Evolutionary conservation across 2,113 vertebrate genomes (phyloP).

Genomic region (Catharus fuscescens): DNA sequence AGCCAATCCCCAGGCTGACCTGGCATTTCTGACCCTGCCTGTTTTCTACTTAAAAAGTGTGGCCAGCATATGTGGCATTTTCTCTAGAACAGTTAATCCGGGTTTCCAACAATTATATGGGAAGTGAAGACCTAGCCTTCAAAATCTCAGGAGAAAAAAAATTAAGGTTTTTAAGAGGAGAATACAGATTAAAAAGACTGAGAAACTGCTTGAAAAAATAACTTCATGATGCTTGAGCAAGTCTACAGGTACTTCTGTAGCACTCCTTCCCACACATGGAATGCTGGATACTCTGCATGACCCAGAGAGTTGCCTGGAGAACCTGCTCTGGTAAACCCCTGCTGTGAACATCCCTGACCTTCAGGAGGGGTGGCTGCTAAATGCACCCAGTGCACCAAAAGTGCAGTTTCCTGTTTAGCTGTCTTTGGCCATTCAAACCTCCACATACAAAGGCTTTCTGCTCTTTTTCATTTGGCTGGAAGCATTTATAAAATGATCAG

Average conservation of each 20-base stretch:
- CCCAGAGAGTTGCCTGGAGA: not conserved
- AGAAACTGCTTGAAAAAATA: not conserved
- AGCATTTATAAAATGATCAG: not conserved
- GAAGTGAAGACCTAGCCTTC: not conserved
- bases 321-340: not conserved
- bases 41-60: not conserved
- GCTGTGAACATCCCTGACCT: not conserved
- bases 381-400: not conserved
- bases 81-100: not conserved
- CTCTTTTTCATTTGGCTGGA: not conserved
- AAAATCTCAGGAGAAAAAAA: not conserved
- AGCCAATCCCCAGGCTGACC: not conserved
- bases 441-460: not conserved
- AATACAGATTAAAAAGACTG: not conserved
- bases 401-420: not conserved
- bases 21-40: not conserved
- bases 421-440: not conserved
- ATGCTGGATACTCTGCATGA: accelerated
- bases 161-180: not conserved
- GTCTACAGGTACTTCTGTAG: not conserved
- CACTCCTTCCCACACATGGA: accelerated
- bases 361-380: not conserved
- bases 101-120: not conserved
- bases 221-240: not conserved
- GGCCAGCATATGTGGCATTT: not conserved